phyloP scores from a whole-genome alignment of 2,888 invertebrate genomes.

The Bellardia pandia region DNA sequence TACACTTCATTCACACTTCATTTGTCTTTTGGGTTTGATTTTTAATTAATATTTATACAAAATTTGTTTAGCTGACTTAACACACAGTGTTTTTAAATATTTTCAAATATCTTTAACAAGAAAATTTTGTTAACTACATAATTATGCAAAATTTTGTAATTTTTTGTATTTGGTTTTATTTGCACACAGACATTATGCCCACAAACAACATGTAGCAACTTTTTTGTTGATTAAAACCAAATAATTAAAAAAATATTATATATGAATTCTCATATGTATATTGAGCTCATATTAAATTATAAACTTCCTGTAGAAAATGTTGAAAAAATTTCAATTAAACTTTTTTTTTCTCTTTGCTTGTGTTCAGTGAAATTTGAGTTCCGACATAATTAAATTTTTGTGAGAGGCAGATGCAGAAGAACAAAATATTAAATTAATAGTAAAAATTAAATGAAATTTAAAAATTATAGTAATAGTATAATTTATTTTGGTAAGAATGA shows the following conservation, averaged over 20 bases:
- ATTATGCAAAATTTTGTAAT: slow-evolving; percentile 9
- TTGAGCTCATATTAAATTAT: slow-evolving; percentile 46
- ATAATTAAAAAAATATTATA: slow-evolving; percentile 11
- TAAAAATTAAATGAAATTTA: background rate
- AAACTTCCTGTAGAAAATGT: slow-evolving; percentile 47
- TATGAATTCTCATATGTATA: background rate
- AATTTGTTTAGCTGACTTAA: slow-evolving; percentile 27
- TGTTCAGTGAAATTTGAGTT: slow-evolving; percentile 44
- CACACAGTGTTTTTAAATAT: slow-evolving; percentile 20
- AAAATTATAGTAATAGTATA: no score
- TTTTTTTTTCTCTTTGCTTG: background rate
- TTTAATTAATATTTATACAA: slow-evolving; percentile 14
- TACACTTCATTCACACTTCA: background rate
- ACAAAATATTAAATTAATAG: background rate
- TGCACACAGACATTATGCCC: background rate
- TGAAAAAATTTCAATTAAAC: slow-evolving; percentile 43
- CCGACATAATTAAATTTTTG: slow-evolving; percentile 7
- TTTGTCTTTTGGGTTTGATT: background rate
- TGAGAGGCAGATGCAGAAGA: background rate
- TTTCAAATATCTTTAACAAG: slow-evolving; percentile 1
- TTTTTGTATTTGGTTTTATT: slow-evolving; percentile 5
- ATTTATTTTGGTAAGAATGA: no score
- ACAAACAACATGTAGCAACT: slow-evolving; percentile 23
- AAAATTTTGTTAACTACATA: slow-evolving; percentile 40
- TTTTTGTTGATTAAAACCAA: slow-evolving; percentile 57